A percentile compares a stretch with the other conserved stretches of the same genome.
These are phyloP conservation scores for Enteromius argenteus DNA, from an alignment of 2,797 vertebrate genomes.

Conservation along the genomic window DNA sequence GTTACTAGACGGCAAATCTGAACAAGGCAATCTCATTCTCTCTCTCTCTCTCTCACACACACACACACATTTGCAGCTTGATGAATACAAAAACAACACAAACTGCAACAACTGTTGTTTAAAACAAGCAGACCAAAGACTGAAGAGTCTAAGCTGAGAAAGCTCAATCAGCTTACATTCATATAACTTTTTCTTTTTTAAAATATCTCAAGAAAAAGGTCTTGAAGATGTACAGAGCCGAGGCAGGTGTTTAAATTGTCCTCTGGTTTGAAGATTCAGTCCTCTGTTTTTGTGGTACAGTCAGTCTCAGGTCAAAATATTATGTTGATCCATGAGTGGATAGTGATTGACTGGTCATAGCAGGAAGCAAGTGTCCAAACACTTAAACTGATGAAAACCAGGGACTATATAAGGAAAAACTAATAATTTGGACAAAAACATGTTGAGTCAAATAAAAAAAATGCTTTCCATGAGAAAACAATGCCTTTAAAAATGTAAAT, in stretches of 20 bases:
- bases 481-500: conserved; percentile 32
- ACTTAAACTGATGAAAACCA: conserved; percentile 33
- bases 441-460: conserved; percentile 27
- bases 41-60: neutral
- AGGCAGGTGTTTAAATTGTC: conserved; percentile 40
- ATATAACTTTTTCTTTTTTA: conserved; percentile 44
- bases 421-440: neutral
- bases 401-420: conserved; percentile 19
- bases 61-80: neutral
- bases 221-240: conserved; percentile 30
- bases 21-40: neutral
- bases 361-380: conserved; percentile 25
- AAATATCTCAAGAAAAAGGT: conserved; percentile 41
- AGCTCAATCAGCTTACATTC: conserved; percentile 57
- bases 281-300: conserved; percentile 15
- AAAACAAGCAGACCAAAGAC: conserved; percentile 14
- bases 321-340: conserved; percentile 23
- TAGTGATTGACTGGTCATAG: conserved; percentile 17
- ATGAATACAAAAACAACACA: conserved; percentile 31
- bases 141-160: conserved; percentile 3
- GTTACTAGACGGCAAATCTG: conserved; percentile 30
- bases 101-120: conserved; percentile 48
- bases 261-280: conserved; percentile 35
- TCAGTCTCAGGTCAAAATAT: conserved; percentile 14
- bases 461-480: neutral